Evolutionary conservation across 2,888 invertebrate genomes (phyloP), one percentile per base, ranked within the genome.

Genomic region (Cheilosia vulpina): DNA sequence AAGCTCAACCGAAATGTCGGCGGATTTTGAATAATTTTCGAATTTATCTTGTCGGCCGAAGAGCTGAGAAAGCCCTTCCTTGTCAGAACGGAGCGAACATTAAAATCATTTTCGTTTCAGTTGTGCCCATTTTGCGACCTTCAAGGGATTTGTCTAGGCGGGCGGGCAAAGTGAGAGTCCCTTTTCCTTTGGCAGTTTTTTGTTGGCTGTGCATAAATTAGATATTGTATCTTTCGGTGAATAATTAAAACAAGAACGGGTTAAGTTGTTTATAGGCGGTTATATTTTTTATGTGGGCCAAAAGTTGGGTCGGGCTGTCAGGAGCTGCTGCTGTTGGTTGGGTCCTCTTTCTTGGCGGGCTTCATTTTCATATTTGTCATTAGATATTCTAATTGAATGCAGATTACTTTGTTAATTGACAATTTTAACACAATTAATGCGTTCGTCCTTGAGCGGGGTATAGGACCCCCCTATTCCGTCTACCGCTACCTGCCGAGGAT

Each of bases 321-420:
- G 50, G 7, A 57, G 38, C 13, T 73, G 43, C 38, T 21, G 24
- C 15, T n/a, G 21, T 4, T 27, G 27, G 13, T 27, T 62, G 21
- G 19, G 63, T 58, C 58, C 71, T 53, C 71, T 71, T 81, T 38
- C 41, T 9, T 9, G 21, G 7, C 17, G 19, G 2, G 38, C 13
- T 31, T 45, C 31, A 45, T 76, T 71, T 78, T 72, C 78, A 79
- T 73, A 69, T 83, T 73, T 66, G 68, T 78, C 73, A 66, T 79
- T 78, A 73, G 80, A 80, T 80, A 80, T 71, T 80, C 80, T 84
- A 84, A 84, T 84, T 84, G 80, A 80, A 84, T 84, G 84, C 75
- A 80, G 80, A 84, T 84, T 84, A 76, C 84, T 84, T 76, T 66
- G 84, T 84, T 80, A 84, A 84, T 84, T 84, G 84, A 84, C 84